Evolutionary conservation across 2,888 invertebrate species (phyloP), one percentile per base, ranked within the genome.

Genomic region (Idaea aversata): DNA sequence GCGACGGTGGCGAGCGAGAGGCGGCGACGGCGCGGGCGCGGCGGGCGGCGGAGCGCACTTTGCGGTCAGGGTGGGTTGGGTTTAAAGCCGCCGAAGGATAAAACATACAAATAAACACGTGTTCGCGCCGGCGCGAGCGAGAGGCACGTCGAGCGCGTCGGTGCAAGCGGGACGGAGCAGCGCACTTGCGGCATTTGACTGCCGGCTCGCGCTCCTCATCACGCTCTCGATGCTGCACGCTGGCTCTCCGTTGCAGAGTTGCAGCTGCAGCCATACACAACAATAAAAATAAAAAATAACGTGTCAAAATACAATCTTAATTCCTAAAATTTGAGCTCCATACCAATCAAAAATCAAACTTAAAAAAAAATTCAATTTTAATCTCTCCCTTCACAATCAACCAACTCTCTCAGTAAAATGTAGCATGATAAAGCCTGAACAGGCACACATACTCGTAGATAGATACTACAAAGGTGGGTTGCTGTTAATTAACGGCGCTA

Each of bases 21-120:
- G 89, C 88, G 88, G 86, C 87, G 88, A 85, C 87, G 86, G 88
- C 86, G 88, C 87, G 90, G 94, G 93, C 90, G 93, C 93, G 93
- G 93, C 88, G 91, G 93, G 92, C 86, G 90, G 90, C 86, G 88
- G 90, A 89, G 91, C 91, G 93, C 90, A 92, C 93, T 94, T 94
- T 95, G 95, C 93, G 95, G 95, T 95, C 93, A 90, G 89, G 91
- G 94, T 94, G 94, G 95, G 95, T 93, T 92, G 95, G 94, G 94
- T 94, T 93, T 94, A 93, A 93, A 93, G 93, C 93, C 93, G 93
- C 94, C 93, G 94, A 94, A 94, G 94, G 94, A 94, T 90, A 93
- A 91, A 94, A 93, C 91, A 93, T 93, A 92, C 93, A 93, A 92
- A 92, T 93, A 93, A 93, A 94, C 94, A 93, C 92, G 93, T 93